Conservation (phyloP, 2,113 vertebrate species). For the Larimichthys polyactis region DNA sequence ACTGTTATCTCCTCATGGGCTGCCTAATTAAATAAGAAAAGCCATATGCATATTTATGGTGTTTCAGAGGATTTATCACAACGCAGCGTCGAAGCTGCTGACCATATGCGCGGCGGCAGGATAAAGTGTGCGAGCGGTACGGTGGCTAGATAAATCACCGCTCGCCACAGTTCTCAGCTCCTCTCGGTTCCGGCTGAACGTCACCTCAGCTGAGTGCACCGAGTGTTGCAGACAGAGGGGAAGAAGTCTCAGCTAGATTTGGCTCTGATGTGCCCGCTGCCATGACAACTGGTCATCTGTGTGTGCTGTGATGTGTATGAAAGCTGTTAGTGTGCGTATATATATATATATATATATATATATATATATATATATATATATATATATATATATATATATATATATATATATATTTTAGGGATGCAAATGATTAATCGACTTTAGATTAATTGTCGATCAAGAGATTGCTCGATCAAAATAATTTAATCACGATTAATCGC, state of each 20-base stretch:
- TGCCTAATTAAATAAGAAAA: slow-evolving; percentile 19
- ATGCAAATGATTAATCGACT: no score
- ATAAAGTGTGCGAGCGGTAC: background rate
- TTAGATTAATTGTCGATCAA: no score
- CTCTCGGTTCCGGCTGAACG: slow-evolving; percentile 58
- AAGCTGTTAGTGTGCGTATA: background rate
- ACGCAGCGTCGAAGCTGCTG: background rate
- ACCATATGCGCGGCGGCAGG: background rate
- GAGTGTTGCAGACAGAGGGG: slow-evolving; percentile 47
- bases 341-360: background rate
- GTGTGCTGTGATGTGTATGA: slow-evolving; percentile 27
- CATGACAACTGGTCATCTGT: slow-evolving; percentile 76
- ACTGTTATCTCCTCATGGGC: slow-evolving; percentile 9
- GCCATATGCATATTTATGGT: slow-evolving; percentile 15
- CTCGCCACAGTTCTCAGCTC: slow-evolving; percentile 19
- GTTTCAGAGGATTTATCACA: slow-evolving; percentile 21
- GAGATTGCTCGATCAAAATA: no score
- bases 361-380: no score
- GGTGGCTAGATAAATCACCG: slow-evolving; percentile 24
- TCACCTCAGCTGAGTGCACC: slow-evolving; percentile 58
- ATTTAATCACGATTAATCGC: no score
- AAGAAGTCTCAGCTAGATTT: slow-evolving; percentile 59
- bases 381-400: no score
- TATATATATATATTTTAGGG: no score
- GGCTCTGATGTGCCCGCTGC: slow-evolving; percentile 60